These are phyloP conservation scores for Catonia carolina DNA, from an alignment of 2,888 invertebrate genomes.

Conservation along the genomic window DNA sequence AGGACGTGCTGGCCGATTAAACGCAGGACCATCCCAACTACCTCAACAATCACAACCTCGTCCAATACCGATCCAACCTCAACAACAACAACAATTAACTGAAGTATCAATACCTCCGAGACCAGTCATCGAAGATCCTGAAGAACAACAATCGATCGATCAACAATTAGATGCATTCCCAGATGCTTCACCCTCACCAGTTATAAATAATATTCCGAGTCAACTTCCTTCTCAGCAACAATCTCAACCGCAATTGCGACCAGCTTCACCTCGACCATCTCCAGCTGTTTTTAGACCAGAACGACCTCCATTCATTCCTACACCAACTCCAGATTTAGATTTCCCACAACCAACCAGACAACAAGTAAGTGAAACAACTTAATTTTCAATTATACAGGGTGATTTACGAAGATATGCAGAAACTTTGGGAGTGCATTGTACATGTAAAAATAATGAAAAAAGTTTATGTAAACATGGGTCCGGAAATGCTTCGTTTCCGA, in stretches of 20 bases:
- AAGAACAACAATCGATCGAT: conserved; percentile 47
- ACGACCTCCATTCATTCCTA: conserved; percentile 21
- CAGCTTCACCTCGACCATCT: conserved; percentile 13
- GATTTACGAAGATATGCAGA: no score
- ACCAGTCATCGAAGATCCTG: conserved; percentile 37
- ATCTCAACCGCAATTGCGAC: conserved; percentile 25
- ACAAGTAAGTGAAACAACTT: conserved; percentile 31
- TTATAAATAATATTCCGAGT: no score
- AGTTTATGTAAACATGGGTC: no score
- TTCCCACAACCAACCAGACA: conserved; percentile 30
- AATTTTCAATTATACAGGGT: no score
- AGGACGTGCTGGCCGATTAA: conserved; percentile 12
- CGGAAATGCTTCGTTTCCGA: no score
- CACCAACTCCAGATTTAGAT: conserved; percentile 21
- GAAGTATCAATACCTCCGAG: conserved; percentile 39
- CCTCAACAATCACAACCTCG: conserved; percentile 27
- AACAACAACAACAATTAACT: conserved; percentile 2
- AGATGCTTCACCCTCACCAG: conserved; percentile 39
- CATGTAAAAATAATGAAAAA: no score
- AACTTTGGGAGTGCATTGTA: no score
- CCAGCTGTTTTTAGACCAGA: conserved; percentile 23
- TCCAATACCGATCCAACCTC: conserved; percentile 33
- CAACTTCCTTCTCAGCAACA: conserved; percentile 20
- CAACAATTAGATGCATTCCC: conserved; percentile 45
- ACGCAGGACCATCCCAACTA: conserved; percentile 9